Base-by-base conservation (phyloP, 2,797 vertebrate species). In the Catamblyrhynchus diadema region DNA sequence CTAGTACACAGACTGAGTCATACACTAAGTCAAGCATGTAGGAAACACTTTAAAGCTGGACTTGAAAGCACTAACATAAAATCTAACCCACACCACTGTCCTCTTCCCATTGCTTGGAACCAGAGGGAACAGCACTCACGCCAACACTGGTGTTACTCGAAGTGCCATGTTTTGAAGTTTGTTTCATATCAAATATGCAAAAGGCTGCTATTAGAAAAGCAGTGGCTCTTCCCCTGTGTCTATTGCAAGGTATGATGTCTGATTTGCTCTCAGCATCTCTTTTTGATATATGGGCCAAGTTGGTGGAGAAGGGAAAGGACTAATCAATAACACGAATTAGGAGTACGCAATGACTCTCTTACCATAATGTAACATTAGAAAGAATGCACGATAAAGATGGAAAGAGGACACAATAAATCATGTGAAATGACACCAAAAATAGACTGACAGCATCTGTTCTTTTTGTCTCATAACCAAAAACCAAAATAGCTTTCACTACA, bases 281-380 rank as follows among this genome's bases (percentile, higher is more conserved):
- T 81, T 75, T 60, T 71, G 35, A 47, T 65, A 41, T 12, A 45
- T 8, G 14, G 54, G 33, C 14, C 48, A 57, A 6, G 64, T 64
- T 0, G 0, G 32, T 45, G 45, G 37, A 80, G 59, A 93, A 69
- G 33, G 72, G 33, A 91, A 88, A 90, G 28, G 42, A 78, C 12
- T 22, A 77, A 70, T n/a, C 4, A 6, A 35, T 71, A 80, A 69
- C 1, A 2, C 0, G 2, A 51, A 91, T 83, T 50, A 74, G 39
- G 37, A 82, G 8, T 51, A 74, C 10, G 42, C 9, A 81, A 51
- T 70, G 93, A 61, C 28, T 93, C 47, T n/a, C 45, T 59, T 53
- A 81, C 18, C 42, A 92, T 59, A 89, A 71, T 37, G n/a, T 44
- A 91, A 89, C 35, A 61, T 87, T 85, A 82, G 50, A 97, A 93